Base-by-base conservation (phyloP, 2,113 vertebrate genomes). In the Passerina amoena region DNA sequence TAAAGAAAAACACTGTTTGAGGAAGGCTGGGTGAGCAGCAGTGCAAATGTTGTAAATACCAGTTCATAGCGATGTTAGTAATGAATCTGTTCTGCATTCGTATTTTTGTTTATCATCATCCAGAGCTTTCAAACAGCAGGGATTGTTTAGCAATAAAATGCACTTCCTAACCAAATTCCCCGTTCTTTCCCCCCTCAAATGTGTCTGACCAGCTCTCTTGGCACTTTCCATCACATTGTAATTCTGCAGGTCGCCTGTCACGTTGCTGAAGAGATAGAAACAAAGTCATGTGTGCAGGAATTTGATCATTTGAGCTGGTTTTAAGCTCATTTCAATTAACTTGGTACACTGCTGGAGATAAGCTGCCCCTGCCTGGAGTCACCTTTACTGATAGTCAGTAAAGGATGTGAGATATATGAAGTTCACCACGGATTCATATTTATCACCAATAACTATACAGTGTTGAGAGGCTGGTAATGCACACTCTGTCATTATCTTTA, bases 401-500 rank as follows among this genome's bases (percentile, higher is more conserved):
- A 57, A 18, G 83, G 92, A 72, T 84, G 90, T 10, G 73, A 84
- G 86, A 44, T 30, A 3, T 0, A 21, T 10, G 76, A 57, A 76
- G 79, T 66, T 92, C 87, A 65, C 42, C 50, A 4, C 1, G 48
- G 85, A 70, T 59, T 90, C 70, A 66, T 22, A 72, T 84, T 91
- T 72, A 64, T 71, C 75, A 88, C 83, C 63, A 54, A 54, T 91
- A 91, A 75, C 82, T 24, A 2, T 2, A 28, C 63, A 35, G 86
- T 1, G 65, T 82, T 38, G 79, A 89, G 93, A 95, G 88, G 94
- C 96, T 95, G 94, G 75, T 87, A 86, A 84, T 68, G 82, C 95
- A 90, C 86, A 71, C 93, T 73, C 93, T 96, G 93, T 96, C 93
- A 94, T 96, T 96, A 94, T 92, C 93, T 96, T 97, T 94, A 96